phyloP scores from a whole-genome alignment of 2,888 invertebrate genomes.

The Eupithecia tripunctaria region DNA sequence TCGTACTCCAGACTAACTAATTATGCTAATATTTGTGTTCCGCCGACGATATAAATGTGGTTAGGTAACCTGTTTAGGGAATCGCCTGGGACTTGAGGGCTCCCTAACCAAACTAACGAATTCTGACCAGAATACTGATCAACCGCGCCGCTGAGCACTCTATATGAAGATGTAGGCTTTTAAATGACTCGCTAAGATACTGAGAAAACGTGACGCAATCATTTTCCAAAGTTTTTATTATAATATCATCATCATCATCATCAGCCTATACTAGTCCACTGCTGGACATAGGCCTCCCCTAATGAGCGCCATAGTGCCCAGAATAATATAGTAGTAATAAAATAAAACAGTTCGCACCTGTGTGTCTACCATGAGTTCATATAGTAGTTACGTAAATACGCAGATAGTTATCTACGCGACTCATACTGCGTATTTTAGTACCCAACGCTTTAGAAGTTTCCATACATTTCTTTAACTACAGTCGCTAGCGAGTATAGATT shows the following conservation, averaged over 20 bases:
- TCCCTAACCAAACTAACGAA: constrained; percentile 74
- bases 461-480: no score
- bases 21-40: constrained; percentile 79
- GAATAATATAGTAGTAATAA: not conserved
- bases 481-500: no score
- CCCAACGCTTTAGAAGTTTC: no score
- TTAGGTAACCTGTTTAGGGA: constrained; percentile 80
- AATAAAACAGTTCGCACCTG: not conserved
- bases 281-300: no score
- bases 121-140: constrained; percentile 75
- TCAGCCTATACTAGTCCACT: no score
- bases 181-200: constrained; percentile 13
- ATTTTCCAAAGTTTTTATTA: not conserved
- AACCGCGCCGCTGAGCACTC: constrained; percentile 64
- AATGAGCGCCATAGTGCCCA: no score
- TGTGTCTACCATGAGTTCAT: not conserved
- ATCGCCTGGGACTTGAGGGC: constrained; percentile 72
- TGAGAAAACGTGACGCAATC: constrained; percentile 2
- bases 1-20: constrained; percentile 66
- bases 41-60: constrained; percentile 75
- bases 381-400: no score
- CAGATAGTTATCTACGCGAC: no score
- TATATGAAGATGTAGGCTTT: constrained; percentile 57
- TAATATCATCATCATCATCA: no score
- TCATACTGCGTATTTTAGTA: no score